phyloP scores from a whole-genome alignment of 2,888 invertebrate genomes.

The Apotomis betuletana region DNA sequence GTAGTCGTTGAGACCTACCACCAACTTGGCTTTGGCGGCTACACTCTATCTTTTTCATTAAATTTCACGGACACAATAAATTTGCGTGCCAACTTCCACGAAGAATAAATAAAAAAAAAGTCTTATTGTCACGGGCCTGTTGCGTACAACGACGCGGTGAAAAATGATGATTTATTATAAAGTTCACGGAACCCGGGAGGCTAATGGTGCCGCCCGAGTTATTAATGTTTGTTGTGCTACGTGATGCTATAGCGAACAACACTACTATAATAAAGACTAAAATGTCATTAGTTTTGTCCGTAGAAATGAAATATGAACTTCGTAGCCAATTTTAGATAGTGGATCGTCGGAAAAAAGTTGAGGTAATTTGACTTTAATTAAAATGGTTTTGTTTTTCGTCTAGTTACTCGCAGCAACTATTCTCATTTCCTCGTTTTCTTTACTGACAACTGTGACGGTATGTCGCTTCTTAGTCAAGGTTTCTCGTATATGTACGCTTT shows the following conservation, averaged over 20 bases:
- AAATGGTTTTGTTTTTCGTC: background rate
- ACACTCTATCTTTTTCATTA: background rate
- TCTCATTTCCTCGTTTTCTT: too few relatives aligned
- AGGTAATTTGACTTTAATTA: background rate
- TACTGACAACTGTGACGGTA: too few relatives aligned
- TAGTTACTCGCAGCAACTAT: too few relatives aligned
- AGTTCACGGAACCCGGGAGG: conserved; percentile 45
- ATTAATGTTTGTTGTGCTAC: conserved; percentile 53
- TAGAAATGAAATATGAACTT: conserved; percentile 15
- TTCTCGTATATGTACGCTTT: too few relatives aligned
- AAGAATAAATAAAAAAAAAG: conserved; percentile 23
- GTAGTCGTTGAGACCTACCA: too few relatives aligned
- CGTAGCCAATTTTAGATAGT: conserved; percentile 5
- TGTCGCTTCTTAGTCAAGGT: too few relatives aligned
- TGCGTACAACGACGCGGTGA: conserved; percentile 46
- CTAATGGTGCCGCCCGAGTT: conserved; percentile 60
- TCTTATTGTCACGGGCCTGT: conserved; percentile 39
- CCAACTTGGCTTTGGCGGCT: too few relatives aligned
- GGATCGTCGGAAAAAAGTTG: background rate
- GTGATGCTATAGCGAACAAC: conserved; percentile 17
- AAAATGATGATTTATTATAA: conserved; percentile 62
- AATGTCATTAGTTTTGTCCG: conserved; percentile 25
- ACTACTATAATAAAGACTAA: conserved; percentile 40
- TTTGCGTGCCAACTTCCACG: background rate
- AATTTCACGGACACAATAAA: background rate